Percentiles rank a stretch among this genome's conserved stretches.
phyloP scores from a whole-genome alignment of 1,140 invertebrate species.

The Bicyclus anynana region DNA sequence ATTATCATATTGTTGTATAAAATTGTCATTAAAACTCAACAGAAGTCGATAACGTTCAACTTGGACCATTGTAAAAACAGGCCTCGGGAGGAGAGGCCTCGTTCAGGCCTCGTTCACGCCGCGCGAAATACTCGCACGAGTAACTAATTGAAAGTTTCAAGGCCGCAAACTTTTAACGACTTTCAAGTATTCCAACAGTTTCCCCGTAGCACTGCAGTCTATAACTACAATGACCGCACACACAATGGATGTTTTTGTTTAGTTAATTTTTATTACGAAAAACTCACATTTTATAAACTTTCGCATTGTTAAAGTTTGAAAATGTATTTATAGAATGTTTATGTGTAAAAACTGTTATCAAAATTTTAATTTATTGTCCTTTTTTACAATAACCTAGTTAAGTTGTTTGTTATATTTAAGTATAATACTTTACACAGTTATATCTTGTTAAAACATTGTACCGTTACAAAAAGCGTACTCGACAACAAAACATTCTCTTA shows the following conservation, averaged over 20 bases:
- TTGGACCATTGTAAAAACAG: slow-evolving; percentile 54
- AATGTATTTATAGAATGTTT: background rate
- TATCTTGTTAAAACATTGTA: too few relatives aligned
- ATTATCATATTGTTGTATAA: slow-evolving; percentile 70
- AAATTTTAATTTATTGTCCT: too few relatives aligned
- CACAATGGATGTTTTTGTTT: background rate
- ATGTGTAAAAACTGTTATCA: background rate
- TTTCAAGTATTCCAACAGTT: slow-evolving; percentile 2
- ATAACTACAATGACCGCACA: background rate
- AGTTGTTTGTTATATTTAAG: too few relatives aligned
- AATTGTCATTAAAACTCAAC: slow-evolving; percentile 62
- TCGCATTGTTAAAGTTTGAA: background rate
- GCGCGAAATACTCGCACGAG: slow-evolving; percentile 11
- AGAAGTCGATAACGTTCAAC: slow-evolving; percentile 56
- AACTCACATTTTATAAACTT: background rate
- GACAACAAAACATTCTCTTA: too few relatives aligned
- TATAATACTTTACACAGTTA: too few relatives aligned
- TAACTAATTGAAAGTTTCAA: slow-evolving; percentile 17
- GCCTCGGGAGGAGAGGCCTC: slow-evolving; percentile 29
- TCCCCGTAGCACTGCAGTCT: background rate
- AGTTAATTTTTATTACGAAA: slow-evolving; percentile 2
- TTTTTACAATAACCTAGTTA: too few relatives aligned
- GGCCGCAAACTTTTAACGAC: slow-evolving; percentile 16
- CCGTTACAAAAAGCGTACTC: too few relatives aligned
- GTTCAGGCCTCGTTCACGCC: slow-evolving; percentile 21